phyloP scores from a whole-genome alignment of 2,113 vertebrate genomes.

The Microcebus tavaratra region DNA sequence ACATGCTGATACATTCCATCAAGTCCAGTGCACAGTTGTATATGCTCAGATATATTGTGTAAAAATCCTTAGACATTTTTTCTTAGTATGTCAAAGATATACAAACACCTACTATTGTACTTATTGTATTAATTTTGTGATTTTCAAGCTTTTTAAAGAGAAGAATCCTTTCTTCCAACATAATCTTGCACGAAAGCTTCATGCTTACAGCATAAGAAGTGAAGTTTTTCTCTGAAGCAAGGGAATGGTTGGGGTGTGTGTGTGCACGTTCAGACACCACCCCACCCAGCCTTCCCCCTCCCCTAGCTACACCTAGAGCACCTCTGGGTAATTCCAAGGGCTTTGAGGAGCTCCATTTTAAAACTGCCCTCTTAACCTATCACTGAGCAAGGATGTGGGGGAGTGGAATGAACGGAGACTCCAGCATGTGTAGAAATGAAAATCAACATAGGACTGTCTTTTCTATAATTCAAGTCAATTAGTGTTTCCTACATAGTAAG shows the following conservation, averaged over 20 bases:
- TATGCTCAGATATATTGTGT: neutral
- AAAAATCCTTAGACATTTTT: neutral
- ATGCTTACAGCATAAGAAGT: neutral
- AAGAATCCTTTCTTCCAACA: slow-evolving; percentile 20
- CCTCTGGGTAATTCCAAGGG: neutral
- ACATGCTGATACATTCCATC: neutral
- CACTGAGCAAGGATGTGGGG: neutral
- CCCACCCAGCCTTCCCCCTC: neutral
- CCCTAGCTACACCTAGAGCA: neutral
- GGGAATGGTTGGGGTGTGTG: neutral
- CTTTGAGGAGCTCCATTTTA: neutral
- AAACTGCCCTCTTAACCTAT: neutral
- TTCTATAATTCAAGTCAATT: slow-evolving; percentile 22
- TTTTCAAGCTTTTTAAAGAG: slow-evolving; percentile 16
- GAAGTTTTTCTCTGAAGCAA: slow-evolving; percentile 16
- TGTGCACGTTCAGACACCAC: neutral
- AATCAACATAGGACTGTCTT: neutral
- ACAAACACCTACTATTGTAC: neutral
- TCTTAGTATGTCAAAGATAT: neutral
- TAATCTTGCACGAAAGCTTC: slow-evolving; percentile 17
- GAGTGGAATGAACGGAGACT: neutral
- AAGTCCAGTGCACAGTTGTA: neutral
- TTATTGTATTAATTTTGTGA: neutral
- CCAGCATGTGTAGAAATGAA: neutral
- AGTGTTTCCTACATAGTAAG: slow-evolving; percentile 12